Base-by-base conservation (phyloP, 2,888 invertebrate genomes). In the Troides helena region DNA sequence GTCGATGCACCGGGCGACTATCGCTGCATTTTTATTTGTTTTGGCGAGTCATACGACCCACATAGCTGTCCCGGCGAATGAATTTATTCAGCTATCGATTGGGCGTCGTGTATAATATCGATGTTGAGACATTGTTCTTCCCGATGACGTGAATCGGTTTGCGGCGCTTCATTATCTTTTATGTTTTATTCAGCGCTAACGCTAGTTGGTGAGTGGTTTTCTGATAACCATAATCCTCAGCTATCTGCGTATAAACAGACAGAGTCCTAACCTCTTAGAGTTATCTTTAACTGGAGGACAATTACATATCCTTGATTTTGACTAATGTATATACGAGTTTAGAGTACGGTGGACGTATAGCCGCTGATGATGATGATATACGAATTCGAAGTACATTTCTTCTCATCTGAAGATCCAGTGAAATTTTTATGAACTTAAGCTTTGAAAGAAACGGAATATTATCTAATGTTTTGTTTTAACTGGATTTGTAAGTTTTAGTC, bases 31-130 rank as follows among this genome's bases (percentile, higher is more conserved):
- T 91, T 91, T 90, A 90, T 92, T 92, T 92, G 90, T 92, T 92
- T 89, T 89, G 89, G 90, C 85, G 87, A 87, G 87, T 87, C 85
- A 85, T 83, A 81, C 91, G 92, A 92, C 92, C 92, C 88, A 92
- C 88, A 91, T 92, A 87, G 85, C 78, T 82, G 83, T 80, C 84
- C 80, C 81, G 75, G 75, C 80, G 90, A 90, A 90, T 92, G 91
- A 90, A 91, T 90, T 91, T 91, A 92, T 91, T 90, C 90, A 84
- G 86, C 81, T 90, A 92, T 92, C 90, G 92, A 92, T 92, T 89
- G 80, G 81, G 82, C 83, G 85, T 89, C 87, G 88, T 88, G 86
- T 87, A 83, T 88, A 85, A 86, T 89, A 88, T 88, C 83, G 82
- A 79, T 82, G 80, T 75, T 78, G 78, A 77, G 78, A 78, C 78